These are phyloP conservation scores for Centropyge bicolor DNA, from an alignment of 2,797 vertebrate species.

Conservation along the genomic window DNA sequence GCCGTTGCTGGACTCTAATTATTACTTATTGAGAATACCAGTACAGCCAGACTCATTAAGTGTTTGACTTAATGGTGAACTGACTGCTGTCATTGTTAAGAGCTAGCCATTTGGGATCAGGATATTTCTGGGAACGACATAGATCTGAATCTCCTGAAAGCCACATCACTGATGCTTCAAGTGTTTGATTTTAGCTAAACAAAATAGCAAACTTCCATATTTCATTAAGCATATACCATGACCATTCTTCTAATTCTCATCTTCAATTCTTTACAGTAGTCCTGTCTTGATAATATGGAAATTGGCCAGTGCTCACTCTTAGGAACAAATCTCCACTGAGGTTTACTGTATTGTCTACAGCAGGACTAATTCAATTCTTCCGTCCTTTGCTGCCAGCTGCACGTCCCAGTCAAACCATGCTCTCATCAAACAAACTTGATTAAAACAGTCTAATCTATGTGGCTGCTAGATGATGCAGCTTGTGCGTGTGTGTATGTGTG, in stretches of 20 bases:
- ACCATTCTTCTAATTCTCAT: constrained; percentile 15
- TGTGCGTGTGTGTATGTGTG: constrained; percentile 34
- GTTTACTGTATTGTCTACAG: constrained; percentile 56
- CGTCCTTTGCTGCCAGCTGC: constrained; percentile 68
- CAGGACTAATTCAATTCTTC: constrained; percentile 72
- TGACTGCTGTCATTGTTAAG: too few relatives aligned
- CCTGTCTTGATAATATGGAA: constrained; percentile 14
- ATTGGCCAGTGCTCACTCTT: constrained; percentile 25
- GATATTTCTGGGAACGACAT: too few relatives aligned
- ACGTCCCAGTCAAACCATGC: constrained; percentile 70
- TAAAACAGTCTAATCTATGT: constrained; percentile 76
- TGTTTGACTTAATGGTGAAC: too few relatives aligned
- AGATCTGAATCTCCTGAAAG: too few relatives aligned
- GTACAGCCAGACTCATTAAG: too few relatives aligned
- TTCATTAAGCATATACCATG: background rate
- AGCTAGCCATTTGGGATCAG: too few relatives aligned
- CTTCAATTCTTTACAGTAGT: background rate
- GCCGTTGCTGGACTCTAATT: background rate
- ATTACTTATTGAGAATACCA: too few relatives aligned
- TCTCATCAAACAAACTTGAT: constrained; percentile 81
- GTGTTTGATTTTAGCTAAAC: too few relatives aligned
- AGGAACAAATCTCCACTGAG: constrained; percentile 44
- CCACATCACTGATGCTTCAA: too few relatives aligned
- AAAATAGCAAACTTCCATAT: too few relatives aligned
- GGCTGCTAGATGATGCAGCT: constrained; percentile 65